Evolutionary conservation across 2,797 vertebrate genomes (phyloP), one percentile per base, ranked within the genome.

Genomic region (Hafferia zeledoni): DNA sequence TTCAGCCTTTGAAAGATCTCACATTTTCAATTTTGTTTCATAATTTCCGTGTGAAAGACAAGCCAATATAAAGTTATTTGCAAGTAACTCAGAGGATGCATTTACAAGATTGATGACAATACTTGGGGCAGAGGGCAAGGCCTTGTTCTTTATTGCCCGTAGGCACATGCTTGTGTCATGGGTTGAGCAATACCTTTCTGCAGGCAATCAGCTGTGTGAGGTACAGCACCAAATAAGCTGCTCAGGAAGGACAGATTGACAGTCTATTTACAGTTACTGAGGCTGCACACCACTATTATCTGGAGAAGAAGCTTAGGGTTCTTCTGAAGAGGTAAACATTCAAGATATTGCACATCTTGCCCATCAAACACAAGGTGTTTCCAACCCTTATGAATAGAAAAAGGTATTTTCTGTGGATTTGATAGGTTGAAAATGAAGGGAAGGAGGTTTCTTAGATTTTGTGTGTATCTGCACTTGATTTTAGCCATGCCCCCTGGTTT

Each of bases 201-300:
- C 33, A 56, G 70, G 22, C 61, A 37, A 3, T 11, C n/a, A 44
- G 65, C 37, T 30, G 10, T 30, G 10, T 28, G 69, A 77, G 75
- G 44, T 13, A 5, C 23, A 71, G 59, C 57, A 69, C 50, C 64
- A 69, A 92, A 71, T 53, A 71, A 94, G 46, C 74, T 87, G 46
- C 57, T 92, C 56, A 72, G 28, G 55, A 65, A 60, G 44, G 61
- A 22, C 44, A 90, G 80, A 56, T 46, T 75, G 50, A 5, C 41
- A 25, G 14, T 74, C 52, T 68, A 3, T 64, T 86, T 94, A 31
- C 43, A 69, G 46, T 50, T 17, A 8, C 65, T 52, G 56, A 76
- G 57, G 44, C 60, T 70, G 43, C 30, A 59, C 16, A 44, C 31
- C 0, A 0, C 60, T 44, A 13, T 47, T 76, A 33, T 47, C 50